Evolutionary conservation across 2,888 invertebrate genomes (phyloP).

Genomic region (Microctonus brassicae): DNA sequence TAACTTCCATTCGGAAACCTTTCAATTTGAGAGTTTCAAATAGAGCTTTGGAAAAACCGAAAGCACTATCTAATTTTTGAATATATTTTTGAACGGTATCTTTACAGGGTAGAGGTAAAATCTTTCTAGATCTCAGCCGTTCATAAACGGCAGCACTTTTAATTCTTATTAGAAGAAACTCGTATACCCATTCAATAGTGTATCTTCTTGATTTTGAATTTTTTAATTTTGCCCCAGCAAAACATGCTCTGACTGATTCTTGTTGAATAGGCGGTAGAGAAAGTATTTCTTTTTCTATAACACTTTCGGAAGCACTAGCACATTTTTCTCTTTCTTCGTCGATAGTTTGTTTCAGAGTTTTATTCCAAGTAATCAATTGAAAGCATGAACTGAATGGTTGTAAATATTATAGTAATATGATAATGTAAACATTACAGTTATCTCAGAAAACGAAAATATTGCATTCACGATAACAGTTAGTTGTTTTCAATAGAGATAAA

Average conservation of each 20-base stretch:
- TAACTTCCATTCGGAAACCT: conserved; percentile 34
- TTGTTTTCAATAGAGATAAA: too few relatives aligned
- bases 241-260: neutral
- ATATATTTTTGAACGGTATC: conserved; percentile 42
- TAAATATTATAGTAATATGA: too few relatives aligned
- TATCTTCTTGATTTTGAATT: too few relatives aligned
- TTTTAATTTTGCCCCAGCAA: neutral
- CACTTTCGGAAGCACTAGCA: neutral
- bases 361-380: neutral
- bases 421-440: too few relatives aligned
- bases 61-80: conserved; percentile 35
- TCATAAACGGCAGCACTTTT: conserved; percentile 4
- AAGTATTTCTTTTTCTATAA: neutral
- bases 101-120: conserved; percentile 36
- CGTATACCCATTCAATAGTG: conserved; percentile 12
- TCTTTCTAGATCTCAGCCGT: neutral
- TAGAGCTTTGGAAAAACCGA: conserved; percentile 37
- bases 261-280: neutral
- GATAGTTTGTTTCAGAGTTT: neutral
- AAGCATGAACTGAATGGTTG: too few relatives aligned
- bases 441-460: too few relatives aligned
- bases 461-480: too few relatives aligned
- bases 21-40: conserved; percentile 38
- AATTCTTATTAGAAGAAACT: conserved; percentile 7
- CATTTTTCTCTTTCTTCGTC: neutral